Evolutionary conservation across 2,113 vertebrate species (phyloP), one percentile per base, ranked within the genome.

Genomic region (Gavia stellata): DNA sequence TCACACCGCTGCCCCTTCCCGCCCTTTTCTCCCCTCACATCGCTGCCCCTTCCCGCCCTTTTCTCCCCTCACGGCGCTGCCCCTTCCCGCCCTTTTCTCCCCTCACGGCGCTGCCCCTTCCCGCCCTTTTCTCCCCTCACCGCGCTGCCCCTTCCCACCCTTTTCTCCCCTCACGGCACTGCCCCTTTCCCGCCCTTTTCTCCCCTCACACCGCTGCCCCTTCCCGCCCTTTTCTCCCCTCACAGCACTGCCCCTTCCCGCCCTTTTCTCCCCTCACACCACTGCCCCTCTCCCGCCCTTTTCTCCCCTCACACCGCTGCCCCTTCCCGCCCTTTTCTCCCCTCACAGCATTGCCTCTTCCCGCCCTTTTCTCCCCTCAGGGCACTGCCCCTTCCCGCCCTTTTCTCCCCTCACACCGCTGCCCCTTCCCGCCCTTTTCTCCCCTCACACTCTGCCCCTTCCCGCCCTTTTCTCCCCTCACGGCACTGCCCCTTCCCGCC

Each of bases 231-330:
- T n/a, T n/a, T n/a, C n/a, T n/a, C 47, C 31, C 31, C n/a, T 52
- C n/a, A 3, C 1, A 2, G 5, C 2, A 2, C n/a, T 45, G 42
- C 20, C 4, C 3, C 38, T 44, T 33, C 42, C 28, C 8, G 4
- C 28, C 17, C 6, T 25, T 24, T 45, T 24, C 42, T 23, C 14
- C 25, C 34, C 45, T 49, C 47, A 49, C 6, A 11, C 21, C 5
- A 11, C 47, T 6, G 21, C 20, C 11, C 10, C 11, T 49, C n/a
- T 49, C 47, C 47, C 10, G n/a, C n/a, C n/a, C n/a, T n/a, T n/a
- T n/a, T n/a, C n/a, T 11, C 47, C 47, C 23, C 17, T 68, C 9
- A 3, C 6, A 2, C 12, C 2, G 5, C 7, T 20, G 25, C 17
- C 9, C 0, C 9, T 47, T 67, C 20, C 33, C 2, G 2, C 66